Evolutionary conservation across 2,888 invertebrate species (phyloP).

Genomic region (Zootermopsis nevadensis): DNA sequence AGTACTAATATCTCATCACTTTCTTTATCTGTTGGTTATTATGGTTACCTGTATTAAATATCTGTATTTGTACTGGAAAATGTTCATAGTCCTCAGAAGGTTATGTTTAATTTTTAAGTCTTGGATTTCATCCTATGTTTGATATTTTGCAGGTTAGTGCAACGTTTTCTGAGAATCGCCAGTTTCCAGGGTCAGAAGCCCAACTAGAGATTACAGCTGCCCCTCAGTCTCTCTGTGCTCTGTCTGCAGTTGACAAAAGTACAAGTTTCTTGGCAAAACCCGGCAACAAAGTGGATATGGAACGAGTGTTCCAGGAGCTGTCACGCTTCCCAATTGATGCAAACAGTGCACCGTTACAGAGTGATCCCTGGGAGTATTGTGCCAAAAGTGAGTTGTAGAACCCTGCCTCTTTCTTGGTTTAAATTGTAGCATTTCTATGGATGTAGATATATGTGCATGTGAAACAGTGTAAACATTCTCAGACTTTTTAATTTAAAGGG

Average conservation of each 20-base stretch:
- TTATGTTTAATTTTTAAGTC: no score
- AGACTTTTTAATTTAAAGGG: no score
- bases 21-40: no score
- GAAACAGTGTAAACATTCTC: no score
- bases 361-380: slow-evolving; percentile 59
- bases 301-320: slow-evolving; percentile 58
- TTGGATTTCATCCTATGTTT: no score
- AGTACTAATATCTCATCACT: no score
- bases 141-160: slow-evolving; percentile 46
- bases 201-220: slow-evolving; percentile 65
- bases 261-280: slow-evolving; percentile 63
- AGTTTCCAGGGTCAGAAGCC: slow-evolving; percentile 45
- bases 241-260: slow-evolving; percentile 70
- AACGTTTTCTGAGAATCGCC: slow-evolving; percentile 38
- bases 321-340: slow-evolving; percentile 59
- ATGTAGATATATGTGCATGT: no score
- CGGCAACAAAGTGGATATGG: slow-evolving; percentile 55
- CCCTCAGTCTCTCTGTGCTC: slow-evolving; percentile 69
- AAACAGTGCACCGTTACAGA: slow-evolving; percentile 57
- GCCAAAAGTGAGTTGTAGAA: slow-evolving; percentile 54
- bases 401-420: neutral
- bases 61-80: no score
- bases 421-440: no score
- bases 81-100: no score
- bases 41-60: no score